Percentiles rank a stretch among this genome's conserved stretches.
phyloP scores from a whole-genome alignment of 2,113 vertebrate genomes.

The Lophochroa leadbeateri region DNA sequence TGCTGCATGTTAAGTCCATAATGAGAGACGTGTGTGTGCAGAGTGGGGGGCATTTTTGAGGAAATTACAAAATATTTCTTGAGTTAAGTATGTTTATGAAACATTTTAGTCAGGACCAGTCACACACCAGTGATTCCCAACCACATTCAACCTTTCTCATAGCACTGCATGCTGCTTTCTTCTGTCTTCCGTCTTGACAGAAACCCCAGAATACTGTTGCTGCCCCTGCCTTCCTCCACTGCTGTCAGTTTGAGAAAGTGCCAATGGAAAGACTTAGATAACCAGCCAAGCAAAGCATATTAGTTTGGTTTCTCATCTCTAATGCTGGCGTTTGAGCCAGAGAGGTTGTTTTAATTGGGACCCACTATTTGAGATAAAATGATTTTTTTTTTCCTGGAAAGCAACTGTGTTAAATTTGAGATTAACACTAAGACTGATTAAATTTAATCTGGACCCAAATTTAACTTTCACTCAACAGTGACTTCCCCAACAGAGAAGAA shows the following conservation, averaged over 20 bases:
- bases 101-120: background rate
- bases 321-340: background rate
- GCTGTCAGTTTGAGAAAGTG: slow-evolving; percentile 15
- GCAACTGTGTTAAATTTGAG: background rate
- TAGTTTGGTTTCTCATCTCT: slow-evolving; percentile 13
- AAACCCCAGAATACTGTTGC: background rate
- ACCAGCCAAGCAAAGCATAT: slow-evolving; percentile 35
- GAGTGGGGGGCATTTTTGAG: background rate
- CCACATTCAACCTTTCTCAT: background rate
- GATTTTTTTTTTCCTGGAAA: background rate
- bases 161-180: background rate
- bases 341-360: slow-evolving; percentile 35
- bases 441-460: background rate
- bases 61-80: slow-evolving; percentile 38
- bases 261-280: slow-evolving; percentile 35
- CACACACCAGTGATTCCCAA: background rate
- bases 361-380: background rate
- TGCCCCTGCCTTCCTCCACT: background rate
- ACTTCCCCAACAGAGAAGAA: background rate
- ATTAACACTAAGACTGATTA: background rate
- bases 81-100: slow-evolving; percentile 29
- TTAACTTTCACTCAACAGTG: background rate
- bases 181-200: background rate
- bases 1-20: background rate
- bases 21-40: background rate